Conservation (phyloP, 2,888 invertebrate genomes). For the Phortica okadai region DNA sequence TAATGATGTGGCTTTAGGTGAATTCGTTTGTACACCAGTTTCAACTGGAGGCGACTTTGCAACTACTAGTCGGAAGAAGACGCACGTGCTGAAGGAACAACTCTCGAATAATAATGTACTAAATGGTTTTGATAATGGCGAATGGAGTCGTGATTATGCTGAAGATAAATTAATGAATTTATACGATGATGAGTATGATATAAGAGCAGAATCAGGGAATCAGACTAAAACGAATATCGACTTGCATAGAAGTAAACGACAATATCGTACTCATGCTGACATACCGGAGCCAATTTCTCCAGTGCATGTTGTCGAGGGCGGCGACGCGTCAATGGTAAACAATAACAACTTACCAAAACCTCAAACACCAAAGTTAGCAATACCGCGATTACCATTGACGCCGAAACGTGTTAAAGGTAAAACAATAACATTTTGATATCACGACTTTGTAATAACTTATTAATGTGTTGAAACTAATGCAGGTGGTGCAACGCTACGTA, state of each 20-base stretch:
- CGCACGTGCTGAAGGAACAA: slow-evolving; percentile 57
- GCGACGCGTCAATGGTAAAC: slow-evolving; percentile 34
- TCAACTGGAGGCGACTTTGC: neutral
- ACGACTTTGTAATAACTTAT: neutral
- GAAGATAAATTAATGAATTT: slow-evolving; percentile 40
- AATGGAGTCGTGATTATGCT: slow-evolving; percentile 51
- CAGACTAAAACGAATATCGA: slow-evolving; percentile 38
- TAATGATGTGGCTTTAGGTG: neutral
- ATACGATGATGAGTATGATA: slow-evolving; percentile 41
- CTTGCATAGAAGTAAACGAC: slow-evolving; percentile 50
- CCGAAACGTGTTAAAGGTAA: slow-evolving; percentile 52
- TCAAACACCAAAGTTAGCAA: neutral
- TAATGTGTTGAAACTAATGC: neutral
- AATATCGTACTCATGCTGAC: slow-evolving; percentile 56
- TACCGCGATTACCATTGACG: slow-evolving; percentile 58
- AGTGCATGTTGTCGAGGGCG: neutral
- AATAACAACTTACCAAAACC: slow-evolving; percentile 40
- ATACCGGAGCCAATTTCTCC: slow-evolving; percentile 12
- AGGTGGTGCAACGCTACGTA: slow-evolving; percentile 55
- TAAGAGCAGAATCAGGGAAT: slow-evolving; percentile 37
- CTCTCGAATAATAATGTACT: slow-evolving; percentile 54
- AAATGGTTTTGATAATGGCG: slow-evolving; percentile 48
- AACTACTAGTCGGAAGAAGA: slow-evolving; percentile 2
- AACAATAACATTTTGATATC: neutral
- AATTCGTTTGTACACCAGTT: neutral